A percentile compares a stretch with the other conserved stretches of the same genome.
Conservation (phyloP, 2,888 invertebrate genomes). For the Meiosimyza platycephala region DNA sequence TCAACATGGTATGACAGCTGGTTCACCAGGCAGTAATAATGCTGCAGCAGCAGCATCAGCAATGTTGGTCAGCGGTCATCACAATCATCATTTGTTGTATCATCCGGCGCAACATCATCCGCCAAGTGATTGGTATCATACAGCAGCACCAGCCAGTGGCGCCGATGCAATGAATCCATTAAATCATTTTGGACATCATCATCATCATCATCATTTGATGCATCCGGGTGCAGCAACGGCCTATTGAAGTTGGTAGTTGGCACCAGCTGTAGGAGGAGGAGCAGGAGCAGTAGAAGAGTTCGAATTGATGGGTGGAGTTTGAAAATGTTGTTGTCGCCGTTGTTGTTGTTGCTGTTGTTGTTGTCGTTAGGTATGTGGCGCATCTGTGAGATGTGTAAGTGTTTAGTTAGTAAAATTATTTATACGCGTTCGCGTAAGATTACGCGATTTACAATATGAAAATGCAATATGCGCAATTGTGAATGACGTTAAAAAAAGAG, state of each 20-base stretch:
- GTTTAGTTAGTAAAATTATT: too few species aligned
- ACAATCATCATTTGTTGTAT: constrained; percentile 66
- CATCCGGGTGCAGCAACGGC: constrained; percentile 80
- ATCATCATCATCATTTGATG: constrained; percentile 75
- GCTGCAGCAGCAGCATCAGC: constrained; percentile 59
- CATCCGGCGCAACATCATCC: constrained; percentile 66
- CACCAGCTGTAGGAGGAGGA: constrained; percentile 35
- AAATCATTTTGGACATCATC: constrained; percentile 71
- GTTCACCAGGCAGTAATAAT: constrained; percentile 49
- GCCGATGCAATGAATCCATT: constrained; percentile 67
- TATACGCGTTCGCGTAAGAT: too few species aligned
- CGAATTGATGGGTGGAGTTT: constrained; percentile 2
- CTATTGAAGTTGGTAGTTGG: constrained; percentile 73
- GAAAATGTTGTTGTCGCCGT: neutral
- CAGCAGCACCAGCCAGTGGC: constrained; percentile 62
- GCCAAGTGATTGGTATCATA: constrained; percentile 67
- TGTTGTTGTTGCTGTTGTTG: too few species aligned
- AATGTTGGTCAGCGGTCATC: constrained; percentile 61
- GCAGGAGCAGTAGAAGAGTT: constrained; percentile 22
- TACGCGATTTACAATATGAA: too few species aligned
- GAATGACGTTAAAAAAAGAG: constrained; percentile 49
- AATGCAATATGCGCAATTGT: too few species aligned
- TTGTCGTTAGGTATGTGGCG: too few species aligned
- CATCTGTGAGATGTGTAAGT: too few species aligned
- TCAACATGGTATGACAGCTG: constrained; percentile 50